Percentiles rank a stretch among this genome's conserved stretches.
These are phyloP conservation scores for Pogonomyrmex californicus DNA, from an alignment of 1,140 invertebrate species.

Conservation along the genomic window DNA sequence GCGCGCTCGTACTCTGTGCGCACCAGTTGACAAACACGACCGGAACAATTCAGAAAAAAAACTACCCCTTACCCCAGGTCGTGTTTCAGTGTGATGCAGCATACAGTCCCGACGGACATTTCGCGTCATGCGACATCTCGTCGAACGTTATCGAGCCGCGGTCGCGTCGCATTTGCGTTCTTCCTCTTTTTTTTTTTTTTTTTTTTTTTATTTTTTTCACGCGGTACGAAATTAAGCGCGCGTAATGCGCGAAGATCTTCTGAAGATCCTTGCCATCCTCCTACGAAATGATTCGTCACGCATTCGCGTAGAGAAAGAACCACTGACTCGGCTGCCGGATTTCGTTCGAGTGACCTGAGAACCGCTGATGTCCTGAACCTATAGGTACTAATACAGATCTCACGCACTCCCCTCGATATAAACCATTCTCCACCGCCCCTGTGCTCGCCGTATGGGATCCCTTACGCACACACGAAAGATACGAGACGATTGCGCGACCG, in stretches of 20 bases:
- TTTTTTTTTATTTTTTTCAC: not conserved
- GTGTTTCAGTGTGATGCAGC: conserved; percentile 73
- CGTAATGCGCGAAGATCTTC: not conserved
- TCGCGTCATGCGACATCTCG: conserved; percentile 71
- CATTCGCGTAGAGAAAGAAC: not conserved
- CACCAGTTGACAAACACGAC: conserved; percentile 71
- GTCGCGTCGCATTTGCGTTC: not conserved
- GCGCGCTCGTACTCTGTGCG: conserved; percentile 66
- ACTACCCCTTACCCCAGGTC: conserved; percentile 70
- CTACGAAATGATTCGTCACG: too few species aligned
- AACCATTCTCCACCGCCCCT: conserved; percentile 83
- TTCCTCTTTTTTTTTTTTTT: not conserved
- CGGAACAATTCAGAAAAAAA: conserved; percentile 68
- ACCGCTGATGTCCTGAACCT: conserved; percentile 78
- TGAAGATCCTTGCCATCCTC: too few species aligned
- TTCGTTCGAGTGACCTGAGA: conserved; percentile 76
- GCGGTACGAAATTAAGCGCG: not conserved
- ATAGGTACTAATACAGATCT: conserved; percentile 86
- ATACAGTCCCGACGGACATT: conserved; percentile 63
- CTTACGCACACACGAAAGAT: conserved; percentile 76
- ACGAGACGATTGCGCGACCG: conserved; percentile 76
- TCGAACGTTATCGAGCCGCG: conserved; percentile 17
- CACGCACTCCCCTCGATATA: conserved; percentile 85
- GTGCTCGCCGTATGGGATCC: conserved; percentile 81
- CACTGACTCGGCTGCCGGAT: not conserved